Conservation (phyloP, 2,113 vertebrate species). For the Stegastes partitus region DNA sequence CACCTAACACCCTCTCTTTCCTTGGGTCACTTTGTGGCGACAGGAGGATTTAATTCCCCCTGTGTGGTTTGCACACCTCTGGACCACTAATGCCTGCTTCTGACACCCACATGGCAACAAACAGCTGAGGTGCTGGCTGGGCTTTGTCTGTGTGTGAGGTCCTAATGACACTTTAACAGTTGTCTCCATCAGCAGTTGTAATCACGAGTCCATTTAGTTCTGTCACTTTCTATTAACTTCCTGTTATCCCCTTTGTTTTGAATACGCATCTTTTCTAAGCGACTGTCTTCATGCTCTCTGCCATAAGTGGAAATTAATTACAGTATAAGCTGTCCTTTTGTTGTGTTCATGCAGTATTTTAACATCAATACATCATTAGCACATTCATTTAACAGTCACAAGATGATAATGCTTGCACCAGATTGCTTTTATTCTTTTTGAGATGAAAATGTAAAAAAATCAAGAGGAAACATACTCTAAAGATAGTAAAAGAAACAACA, state of each 20-base stretch:
- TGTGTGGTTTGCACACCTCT: slow-evolving; percentile 49
- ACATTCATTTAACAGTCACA: too few relatives aligned
- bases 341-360: too few relatives aligned
- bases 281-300: too few relatives aligned
- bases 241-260: slow-evolving; percentile 4
- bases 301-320: too few relatives aligned
- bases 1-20: background rate
- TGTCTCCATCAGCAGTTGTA: slow-evolving; percentile 10
- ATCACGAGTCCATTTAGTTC: background rate
- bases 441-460: too few relatives aligned
- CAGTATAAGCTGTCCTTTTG: background rate
- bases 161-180: slow-evolving; percentile 54
- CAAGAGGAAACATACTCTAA: too few relatives aligned
- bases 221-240: slow-evolving; percentile 35
- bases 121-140: slow-evolving; percentile 45
- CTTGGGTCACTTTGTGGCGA: slow-evolving; percentile 17
- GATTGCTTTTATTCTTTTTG: too few relatives aligned
- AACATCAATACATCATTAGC: background rate
- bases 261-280: background rate
- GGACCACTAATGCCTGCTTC: slow-evolving; percentile 5
- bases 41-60: slow-evolving; percentile 23
- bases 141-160: slow-evolving; percentile 59
- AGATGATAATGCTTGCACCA: background rate
- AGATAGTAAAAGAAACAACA: too few relatives aligned
- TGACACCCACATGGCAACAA: slow-evolving; percentile 53